phyloP scores from a whole-genome alignment of 2,888 invertebrate genomes.

The Ophion costatus region DNA sequence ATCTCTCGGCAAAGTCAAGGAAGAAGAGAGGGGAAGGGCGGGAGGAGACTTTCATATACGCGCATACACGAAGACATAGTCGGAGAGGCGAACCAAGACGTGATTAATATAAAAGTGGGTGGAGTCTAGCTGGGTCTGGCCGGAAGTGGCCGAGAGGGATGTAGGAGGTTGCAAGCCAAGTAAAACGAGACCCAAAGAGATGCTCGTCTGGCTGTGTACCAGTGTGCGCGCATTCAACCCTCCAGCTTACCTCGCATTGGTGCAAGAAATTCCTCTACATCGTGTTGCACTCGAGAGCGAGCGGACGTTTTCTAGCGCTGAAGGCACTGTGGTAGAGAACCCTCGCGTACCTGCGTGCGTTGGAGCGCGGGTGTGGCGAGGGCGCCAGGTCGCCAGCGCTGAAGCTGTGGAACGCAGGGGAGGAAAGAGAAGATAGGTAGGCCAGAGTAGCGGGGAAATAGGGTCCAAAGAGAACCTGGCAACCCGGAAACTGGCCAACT shows the following conservation, averaged over 20 bases:
- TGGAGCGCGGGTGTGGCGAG: background rate
- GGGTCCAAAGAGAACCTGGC: slow-evolving; percentile 18
- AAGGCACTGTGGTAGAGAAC: background rate
- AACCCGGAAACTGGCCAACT: slow-evolving; percentile 6
- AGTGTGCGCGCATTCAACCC: slow-evolving; percentile 65
- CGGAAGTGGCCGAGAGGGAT: slow-evolving; percentile 82
- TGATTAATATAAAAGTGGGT: slow-evolving; percentile 84
- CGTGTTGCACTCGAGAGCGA: slow-evolving; percentile 40
- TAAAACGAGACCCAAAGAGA: slow-evolving; percentile 78
- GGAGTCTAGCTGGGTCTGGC: slow-evolving; percentile 77
- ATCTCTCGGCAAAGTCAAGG: slow-evolving; percentile 20
- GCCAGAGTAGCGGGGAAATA: slow-evolving; percentile 33
- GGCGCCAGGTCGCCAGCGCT: background rate
- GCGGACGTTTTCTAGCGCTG: slow-evolving; percentile 6
- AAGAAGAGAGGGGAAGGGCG: slow-evolving; percentile 21
- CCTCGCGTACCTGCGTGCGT: background rate
- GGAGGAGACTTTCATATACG: background rate
- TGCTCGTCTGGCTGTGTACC: slow-evolving; percentile 67
- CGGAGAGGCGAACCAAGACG: slow-evolving; percentile 81
- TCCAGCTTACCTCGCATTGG: slow-evolving; percentile 54
- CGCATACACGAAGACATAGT: slow-evolving; percentile 62
- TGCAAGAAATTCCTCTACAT: slow-evolving; percentile 40
- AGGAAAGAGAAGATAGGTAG: slow-evolving; percentile 48
- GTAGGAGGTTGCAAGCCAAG: slow-evolving; percentile 73
- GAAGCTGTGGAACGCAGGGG: slow-evolving; percentile 4